Percentiles rank a stretch among this genome's conserved stretches.
Evolutionary conservation across 2,797 vertebrate species (phyloP).

Genomic region (Craterocephalus amniculus): DNA sequence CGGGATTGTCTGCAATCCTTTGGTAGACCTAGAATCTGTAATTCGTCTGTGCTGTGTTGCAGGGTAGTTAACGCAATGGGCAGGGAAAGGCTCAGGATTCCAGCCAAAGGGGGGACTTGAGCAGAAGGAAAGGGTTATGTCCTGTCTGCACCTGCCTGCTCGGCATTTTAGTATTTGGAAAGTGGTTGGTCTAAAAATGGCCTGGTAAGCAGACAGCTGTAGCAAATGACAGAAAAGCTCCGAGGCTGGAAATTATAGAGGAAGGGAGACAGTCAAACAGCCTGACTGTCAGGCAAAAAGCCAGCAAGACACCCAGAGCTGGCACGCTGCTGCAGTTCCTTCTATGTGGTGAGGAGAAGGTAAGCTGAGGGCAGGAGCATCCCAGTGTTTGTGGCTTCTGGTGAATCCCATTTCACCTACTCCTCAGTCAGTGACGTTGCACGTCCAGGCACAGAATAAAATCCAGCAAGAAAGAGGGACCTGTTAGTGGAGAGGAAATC

Average conservation of each 20-base stretch:
- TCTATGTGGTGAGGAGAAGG: constrained; percentile 54
- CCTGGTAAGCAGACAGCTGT: constrained; percentile 54
- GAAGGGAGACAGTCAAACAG: constrained; percentile 48
- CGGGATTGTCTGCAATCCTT: constrained; percentile 48
- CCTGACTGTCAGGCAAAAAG: constrained; percentile 64
- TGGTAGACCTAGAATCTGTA: constrained; percentile 32
- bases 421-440: constrained; percentile 44
- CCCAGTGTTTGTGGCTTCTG: constrained; percentile 50
- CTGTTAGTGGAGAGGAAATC: constrained; percentile 62
- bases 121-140: constrained; percentile 54
- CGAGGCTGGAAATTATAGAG: constrained; percentile 40
- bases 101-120: constrained; percentile 68
- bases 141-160: constrained; percentile 50
- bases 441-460: constrained; percentile 43
- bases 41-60: constrained; percentile 46
- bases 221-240: constrained; percentile 59
- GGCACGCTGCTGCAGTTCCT: constrained; percentile 56
- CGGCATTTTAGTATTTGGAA: constrained; percentile 53
- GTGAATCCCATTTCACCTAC: constrained; percentile 56
- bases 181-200: constrained; percentile 52
- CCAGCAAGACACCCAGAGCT: constrained; percentile 60
- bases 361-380: constrained; percentile 40
- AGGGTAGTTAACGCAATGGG: constrained; percentile 58
- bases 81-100: constrained; percentile 59
- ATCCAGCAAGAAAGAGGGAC: constrained; percentile 36